Conservation (phyloP, 1,140 invertebrate species). For the Pararge aegeria region DNA sequence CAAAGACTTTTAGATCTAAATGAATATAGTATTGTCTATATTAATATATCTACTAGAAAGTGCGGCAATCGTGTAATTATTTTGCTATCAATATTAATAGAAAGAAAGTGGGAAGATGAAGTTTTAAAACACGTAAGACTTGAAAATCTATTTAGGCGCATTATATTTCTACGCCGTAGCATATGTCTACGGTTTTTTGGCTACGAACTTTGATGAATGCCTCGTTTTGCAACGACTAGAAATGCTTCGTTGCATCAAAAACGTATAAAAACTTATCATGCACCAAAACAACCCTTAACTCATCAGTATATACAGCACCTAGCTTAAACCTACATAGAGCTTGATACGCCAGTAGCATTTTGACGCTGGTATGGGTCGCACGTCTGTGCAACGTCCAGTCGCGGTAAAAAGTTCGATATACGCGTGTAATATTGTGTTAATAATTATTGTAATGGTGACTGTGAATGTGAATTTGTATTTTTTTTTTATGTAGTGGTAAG, state of each 20-base stretch:
- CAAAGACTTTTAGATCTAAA: no score
- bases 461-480: constrained; percentile 9
- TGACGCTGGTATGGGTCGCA: constrained; percentile 8
- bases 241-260: background rate
- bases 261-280: constrained; percentile 3
- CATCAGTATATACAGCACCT: constrained; percentile 6
- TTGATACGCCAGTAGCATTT: constrained; percentile 17
- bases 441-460: background rate
- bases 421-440: constrained; percentile 8
- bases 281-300: constrained; percentile 11
- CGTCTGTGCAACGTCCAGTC: constrained; percentile 4
- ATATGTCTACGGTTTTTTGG: background rate
- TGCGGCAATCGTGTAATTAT: no score
- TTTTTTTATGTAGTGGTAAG: constrained; percentile 13
- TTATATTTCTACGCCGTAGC: background rate
- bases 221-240: background rate
- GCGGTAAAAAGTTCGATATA: constrained; percentile 17
- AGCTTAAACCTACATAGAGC: background rate
- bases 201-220: background rate
- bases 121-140: background rate
- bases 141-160: no score
- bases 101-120: no score
- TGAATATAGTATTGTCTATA: no score
- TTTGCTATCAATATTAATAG: no score
- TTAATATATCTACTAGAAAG: no score